A percentile compares a stretch with the other conserved stretches of the same genome.
Evolutionary conservation across 1,140 invertebrate genomes (phyloP).

Genomic region (Drosophila insularis): DNA sequence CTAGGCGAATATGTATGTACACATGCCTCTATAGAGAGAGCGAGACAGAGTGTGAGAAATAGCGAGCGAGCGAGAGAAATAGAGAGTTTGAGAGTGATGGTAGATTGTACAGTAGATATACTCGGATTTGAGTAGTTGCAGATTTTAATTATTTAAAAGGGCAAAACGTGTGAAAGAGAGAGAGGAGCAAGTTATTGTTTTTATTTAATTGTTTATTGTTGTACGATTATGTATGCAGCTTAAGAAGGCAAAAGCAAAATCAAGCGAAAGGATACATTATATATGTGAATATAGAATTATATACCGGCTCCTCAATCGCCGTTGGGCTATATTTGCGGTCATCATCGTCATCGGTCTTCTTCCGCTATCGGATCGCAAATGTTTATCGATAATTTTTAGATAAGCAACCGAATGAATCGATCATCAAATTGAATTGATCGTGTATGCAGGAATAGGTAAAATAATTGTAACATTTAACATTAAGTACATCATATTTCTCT

Average conservation of each 20-base stretch:
- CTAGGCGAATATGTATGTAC: conserved; percentile 64
- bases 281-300: conserved; percentile 59
- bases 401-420: conserved; percentile 28
- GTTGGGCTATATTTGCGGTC: conserved; percentile 86
- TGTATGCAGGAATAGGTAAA: neutral
- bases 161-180: conserved; percentile 41
- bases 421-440: conserved; percentile 14
- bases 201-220: neutral
- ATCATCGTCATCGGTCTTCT: conserved; percentile 74
- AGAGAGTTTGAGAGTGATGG: conserved; percentile 17
- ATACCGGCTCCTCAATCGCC: conserved; percentile 86
- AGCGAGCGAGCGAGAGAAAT: conserved; percentile 1
- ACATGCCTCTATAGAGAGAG: conserved; percentile 59
- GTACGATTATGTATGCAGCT: conserved; percentile 6
- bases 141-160: conserved; percentile 19
- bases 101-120: conserved; percentile 38
- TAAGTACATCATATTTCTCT: neutral
- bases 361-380: conserved; percentile 62
- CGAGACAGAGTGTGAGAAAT: neutral
- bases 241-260: conserved; percentile 62
- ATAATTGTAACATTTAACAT: conserved; percentile 6
- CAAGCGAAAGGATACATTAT: conserved; percentile 60
- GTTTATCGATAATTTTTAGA: conserved; percentile 33
- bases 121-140: conserved; percentile 29
- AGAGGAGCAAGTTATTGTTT: conserved; percentile 36